A percentile compares a stretch with the other conserved stretches of the same genome.
phyloP scores from a whole-genome alignment of 1,140 invertebrate species.

The Varroa destructor region DNA sequence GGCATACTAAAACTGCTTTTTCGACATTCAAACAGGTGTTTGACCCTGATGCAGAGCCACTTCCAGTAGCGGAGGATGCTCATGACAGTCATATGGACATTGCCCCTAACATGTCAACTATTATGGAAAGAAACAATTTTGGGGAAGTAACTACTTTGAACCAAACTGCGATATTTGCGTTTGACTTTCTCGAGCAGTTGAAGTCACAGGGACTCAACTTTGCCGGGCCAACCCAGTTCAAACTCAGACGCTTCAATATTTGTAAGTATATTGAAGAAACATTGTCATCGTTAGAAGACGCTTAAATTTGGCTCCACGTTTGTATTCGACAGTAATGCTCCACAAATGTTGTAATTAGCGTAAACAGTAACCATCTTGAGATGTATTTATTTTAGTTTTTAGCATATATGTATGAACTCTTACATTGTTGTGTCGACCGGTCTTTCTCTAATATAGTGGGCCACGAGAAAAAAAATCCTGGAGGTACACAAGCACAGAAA shows the following conservation, averaged over 20 bases:
- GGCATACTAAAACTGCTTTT: too few species aligned
- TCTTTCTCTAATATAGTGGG: neutral
- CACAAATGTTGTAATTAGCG: too few species aligned
- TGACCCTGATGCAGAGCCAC: conserved; percentile 9
- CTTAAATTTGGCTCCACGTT: too few species aligned
- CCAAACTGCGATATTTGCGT: neutral
- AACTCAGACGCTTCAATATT: conserved; percentile 21
- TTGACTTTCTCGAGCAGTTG: conserved; percentile 12
- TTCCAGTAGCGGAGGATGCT: neutral
- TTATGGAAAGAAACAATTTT: neutral
- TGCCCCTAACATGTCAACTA: neutral
- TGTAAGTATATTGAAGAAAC: neutral
- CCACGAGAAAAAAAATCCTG: conserved; percentile 6
- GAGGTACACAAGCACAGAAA: neutral
- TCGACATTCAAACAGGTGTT: neutral
- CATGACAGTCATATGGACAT: neutral
- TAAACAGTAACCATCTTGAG: too few species aligned
- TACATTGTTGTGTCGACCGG: neutral
- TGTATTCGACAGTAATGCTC: too few species aligned
- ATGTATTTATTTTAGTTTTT: too few species aligned
- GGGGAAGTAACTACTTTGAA: neutral
- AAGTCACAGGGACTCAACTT: conserved; percentile 12
- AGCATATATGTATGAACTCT: neutral
- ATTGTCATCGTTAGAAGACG: too few species aligned
- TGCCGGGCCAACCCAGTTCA: conserved; percentile 10